Evolutionary conservation across 1,140 invertebrate genomes (phyloP), one percentile per base, ranked within the genome.

Genomic region (Augochlora pura): DNA sequence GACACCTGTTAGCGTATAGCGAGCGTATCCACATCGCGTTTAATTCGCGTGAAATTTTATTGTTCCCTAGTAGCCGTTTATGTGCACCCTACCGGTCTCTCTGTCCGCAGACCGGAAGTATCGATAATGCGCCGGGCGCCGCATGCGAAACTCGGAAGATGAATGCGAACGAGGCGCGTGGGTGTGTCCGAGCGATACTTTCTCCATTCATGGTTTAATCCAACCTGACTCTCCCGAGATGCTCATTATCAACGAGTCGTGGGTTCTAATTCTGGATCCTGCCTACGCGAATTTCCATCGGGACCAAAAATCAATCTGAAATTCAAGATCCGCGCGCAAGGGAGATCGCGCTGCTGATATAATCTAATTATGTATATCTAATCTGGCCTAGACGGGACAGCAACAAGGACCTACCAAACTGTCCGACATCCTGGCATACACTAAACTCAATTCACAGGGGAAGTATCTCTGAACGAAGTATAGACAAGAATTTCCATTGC

Each of bases 81-180:
- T 64, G 39, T 57, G n/a, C 71, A 52, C 39, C n/a, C 27, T 46
- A 46, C 42, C 42, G 42, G 42, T 60, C 16, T 60, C 16, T 52
- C 42, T 71, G 49, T 60, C 60, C 49, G 42, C 59, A 42, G 39
- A 68, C 52, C 84, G 84, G 76, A 85, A 86, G 71, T 66, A 65
- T 60, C n/a, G 57, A 66, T 60, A 54, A 76, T 76, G 78, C 68
- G 18, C 18, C 38, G 74, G 39, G 54, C n/a, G 18, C 52, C 38
- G 52, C 25, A 46, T 70, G 66, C 52, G 60, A 76, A 71, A 83
- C 64, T 66, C 59, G 60, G 9, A 83, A 83, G 73, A 67, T 77
- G 42, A 77, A 76, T 32, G 80, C 32, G 73, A 64, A 66, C 76
- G 70, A 82, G 84, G 83, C 79, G 83, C 82, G 84, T 86, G 84